Evolutionary conservation across 2,888 invertebrate species (phyloP).

Genomic region (Auanema sp.): DNA sequence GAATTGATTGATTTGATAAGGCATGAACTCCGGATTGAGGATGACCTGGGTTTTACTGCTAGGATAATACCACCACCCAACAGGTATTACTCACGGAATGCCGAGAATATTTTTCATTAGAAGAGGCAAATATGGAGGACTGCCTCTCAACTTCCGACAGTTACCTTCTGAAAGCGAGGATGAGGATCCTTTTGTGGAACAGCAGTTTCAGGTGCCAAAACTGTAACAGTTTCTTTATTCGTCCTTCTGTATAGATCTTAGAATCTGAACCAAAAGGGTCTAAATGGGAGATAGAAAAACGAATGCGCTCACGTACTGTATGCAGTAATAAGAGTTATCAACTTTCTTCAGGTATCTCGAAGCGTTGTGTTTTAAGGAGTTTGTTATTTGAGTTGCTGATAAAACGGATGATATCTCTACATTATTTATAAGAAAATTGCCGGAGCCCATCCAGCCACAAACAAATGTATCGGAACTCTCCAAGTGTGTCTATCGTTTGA

Average conservation of each 20-base stretch:
- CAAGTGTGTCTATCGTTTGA: slow-evolving; percentile 10
- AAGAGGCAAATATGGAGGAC: slow-evolving; percentile 38
- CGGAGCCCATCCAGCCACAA: slow-evolving; percentile 23
- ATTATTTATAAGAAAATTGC: slow-evolving; percentile 5
- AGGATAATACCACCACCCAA: slow-evolving; percentile 23
- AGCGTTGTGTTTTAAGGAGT: not conserved
- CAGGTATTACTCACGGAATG: slow-evolving; percentile 2
- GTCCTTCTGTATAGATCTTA: slow-evolving; percentile 14
- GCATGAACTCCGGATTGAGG: slow-evolving; percentile 37
- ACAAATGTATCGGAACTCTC: slow-evolving; percentile 15
- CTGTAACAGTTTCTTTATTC: slow-evolving; percentile 21
- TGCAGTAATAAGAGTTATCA: slow-evolving; percentile 8
- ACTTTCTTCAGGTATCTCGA: not conserved
- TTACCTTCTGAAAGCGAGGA: slow-evolving; percentile 19
- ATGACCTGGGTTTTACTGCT: slow-evolving; percentile 32
- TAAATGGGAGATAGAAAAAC: slow-evolving; percentile 17
- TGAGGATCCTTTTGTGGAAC: slow-evolving; percentile 6
- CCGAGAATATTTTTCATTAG: slow-evolving; percentile 11
- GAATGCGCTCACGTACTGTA: slow-evolving; percentile 15
- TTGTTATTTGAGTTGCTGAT: not conserved
- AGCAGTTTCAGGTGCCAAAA: slow-evolving; percentile 12
- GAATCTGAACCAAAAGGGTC: slow-evolving; percentile 22
- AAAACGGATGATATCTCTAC: not conserved
- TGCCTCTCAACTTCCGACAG: slow-evolving; percentile 39
- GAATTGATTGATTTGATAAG: slow-evolving; percentile 40